Base-by-base conservation (phyloP, 2,797 vertebrate genomes). In the Sebastolobus alascanus region DNA sequence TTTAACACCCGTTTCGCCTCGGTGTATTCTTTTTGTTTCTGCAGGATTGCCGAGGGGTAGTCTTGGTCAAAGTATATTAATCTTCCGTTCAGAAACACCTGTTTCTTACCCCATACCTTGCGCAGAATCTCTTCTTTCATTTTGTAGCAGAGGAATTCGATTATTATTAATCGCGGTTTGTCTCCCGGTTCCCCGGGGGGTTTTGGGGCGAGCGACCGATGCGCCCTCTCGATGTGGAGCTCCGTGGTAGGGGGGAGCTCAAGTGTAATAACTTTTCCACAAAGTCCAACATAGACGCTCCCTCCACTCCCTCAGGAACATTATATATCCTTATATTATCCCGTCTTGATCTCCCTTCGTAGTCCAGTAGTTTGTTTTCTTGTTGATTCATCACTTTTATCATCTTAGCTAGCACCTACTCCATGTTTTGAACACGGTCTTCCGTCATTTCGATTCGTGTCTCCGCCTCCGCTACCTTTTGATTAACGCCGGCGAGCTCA, bases 1-100 rank as follows among this genome's bases (percentile, higher is more conserved):
- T 78, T 68, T 70, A 83, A 43, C 58, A 78, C 58, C 22, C 14
- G 31, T 7, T 75, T 83, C 6, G 64, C 68, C 35, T 71, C 67
- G 0, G 52, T n/a, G 16, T 83, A 83, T 31, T 77, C 64, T 25
- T 56, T 77, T 7, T 8, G 6, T 14, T 83, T 77, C 56, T 68
- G 68, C 5, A 68, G 55, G 55, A 77, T 35, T 35, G 33, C 33
- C 7, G 33, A 7, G 33, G 33, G 33, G 7, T 35, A 35, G 7
- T 35, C 33, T 7, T 35, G 33, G 33, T 35, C 25, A 5, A 46
- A 46, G 13, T 46, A 46, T 46, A 46, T 46, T 16, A 1, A 13
- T 6, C n/a, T n/a, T n/a, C n/a, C n/a, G n/a, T n/a, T n/a, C n/a
- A n/a, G n/a, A n/a, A n/a, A n/a, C n/a, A n/a, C n/a, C n/a, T n/a